phyloP scores from a whole-genome alignment of 2,113 vertebrate genomes.

The Pedetes capensis region DNA sequence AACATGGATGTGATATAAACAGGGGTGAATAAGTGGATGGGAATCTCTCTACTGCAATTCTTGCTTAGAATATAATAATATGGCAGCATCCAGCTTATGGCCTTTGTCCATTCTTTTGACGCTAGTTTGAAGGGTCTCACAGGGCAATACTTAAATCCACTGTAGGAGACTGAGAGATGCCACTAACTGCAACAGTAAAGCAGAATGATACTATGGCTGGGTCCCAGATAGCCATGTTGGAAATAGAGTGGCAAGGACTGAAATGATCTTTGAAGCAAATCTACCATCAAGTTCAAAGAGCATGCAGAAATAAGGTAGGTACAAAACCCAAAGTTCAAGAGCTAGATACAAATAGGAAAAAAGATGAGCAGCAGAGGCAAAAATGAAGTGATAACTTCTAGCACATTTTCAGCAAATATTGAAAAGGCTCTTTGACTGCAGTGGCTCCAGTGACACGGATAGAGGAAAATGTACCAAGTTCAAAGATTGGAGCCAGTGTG shows the following conservation, averaged over 20 bases:
- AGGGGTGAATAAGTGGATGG: neutral
- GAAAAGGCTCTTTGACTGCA: neutral
- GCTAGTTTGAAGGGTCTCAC: neutral
- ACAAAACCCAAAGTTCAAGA: neutral
- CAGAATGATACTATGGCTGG: neutral
- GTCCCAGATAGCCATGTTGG: neutral
- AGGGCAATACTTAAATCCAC: neutral
- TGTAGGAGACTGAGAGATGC: neutral
- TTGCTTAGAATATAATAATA: neutral
- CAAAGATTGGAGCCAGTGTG: neutral
- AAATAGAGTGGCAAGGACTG: neutral
- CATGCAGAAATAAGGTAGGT: neutral
- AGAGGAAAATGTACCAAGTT: neutral
- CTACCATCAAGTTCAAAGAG: neutral
- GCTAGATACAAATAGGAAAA: neutral
- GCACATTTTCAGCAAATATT: neutral
- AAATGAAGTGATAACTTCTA: neutral
- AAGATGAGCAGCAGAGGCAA: neutral
- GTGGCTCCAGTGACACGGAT: neutral
- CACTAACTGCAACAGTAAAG: neutral
- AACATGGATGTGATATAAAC: neutral
- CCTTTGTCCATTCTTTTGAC: neutral
- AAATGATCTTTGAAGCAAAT: neutral
- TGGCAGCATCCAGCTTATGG: neutral
- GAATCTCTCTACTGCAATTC: neutral